phyloP scores from a whole-genome alignment of 35 echinoderm and acorn worm genomes.

The Apostichopus californicus region DNA sequence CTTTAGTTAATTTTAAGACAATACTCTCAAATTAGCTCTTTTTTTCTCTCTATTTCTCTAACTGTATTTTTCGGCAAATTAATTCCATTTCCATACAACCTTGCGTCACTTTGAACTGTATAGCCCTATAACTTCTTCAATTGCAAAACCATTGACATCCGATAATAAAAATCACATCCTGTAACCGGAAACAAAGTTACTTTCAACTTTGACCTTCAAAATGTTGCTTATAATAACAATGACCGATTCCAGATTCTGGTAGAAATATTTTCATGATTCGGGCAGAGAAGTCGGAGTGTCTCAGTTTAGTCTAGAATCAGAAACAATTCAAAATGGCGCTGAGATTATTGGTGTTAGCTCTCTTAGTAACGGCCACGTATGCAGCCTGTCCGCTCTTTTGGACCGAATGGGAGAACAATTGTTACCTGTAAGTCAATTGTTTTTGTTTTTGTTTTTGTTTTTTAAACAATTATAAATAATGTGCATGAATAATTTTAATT shows the following conservation, averaged over 20 bases:
- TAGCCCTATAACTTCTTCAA: too few relatives aligned
- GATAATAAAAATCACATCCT: neutral
- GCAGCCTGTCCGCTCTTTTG: slow-evolving; percentile 1
- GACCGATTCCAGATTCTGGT: neutral
- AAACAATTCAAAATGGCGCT: neutral
- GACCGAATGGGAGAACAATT: slow-evolving; percentile 21
- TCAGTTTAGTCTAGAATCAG: neutral
- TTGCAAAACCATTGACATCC: neutral
- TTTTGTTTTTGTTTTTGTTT: neutral
- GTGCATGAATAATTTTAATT: too few relatives aligned
- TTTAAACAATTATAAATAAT: too few relatives aligned
- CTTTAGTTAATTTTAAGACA: too few relatives aligned
- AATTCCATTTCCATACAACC: too few relatives aligned
- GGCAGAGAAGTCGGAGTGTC: neutral
- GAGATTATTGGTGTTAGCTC: neutral
- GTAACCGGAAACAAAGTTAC: neutral
- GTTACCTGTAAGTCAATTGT: slow-evolving; percentile 1
- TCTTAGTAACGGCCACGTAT: neutral
- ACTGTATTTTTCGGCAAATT: too few relatives aligned
- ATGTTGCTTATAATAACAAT: neutral
- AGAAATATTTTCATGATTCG: neutral
- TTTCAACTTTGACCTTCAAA: neutral
- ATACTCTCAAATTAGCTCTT: too few relatives aligned
- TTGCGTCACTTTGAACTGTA: too few relatives aligned
- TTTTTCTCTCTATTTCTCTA: too few relatives aligned